Evolutionary conservation across 2,888 invertebrate genomes (phyloP).

Genomic region (Gisinianus flammeolus): DNA sequence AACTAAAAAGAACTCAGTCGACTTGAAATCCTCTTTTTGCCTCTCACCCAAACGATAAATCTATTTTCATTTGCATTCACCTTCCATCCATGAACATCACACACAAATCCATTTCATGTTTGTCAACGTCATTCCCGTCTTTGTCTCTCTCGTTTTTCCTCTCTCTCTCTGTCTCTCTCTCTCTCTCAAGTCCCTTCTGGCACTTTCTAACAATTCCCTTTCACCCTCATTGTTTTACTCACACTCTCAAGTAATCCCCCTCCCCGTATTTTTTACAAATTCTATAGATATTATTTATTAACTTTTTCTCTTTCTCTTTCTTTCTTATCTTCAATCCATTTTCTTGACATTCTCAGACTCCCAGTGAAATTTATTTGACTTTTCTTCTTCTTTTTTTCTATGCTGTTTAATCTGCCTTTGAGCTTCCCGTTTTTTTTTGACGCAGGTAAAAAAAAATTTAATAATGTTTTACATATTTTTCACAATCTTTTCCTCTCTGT

Average conservation of each 20-base stretch:
- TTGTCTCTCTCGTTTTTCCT: neutral
- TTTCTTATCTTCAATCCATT: neutral
- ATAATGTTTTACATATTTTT: neutral
- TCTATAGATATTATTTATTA: no score
- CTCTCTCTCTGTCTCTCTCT: neutral
- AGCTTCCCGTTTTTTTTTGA: no score
- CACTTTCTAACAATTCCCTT: neutral
- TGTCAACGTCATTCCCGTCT: neutral
- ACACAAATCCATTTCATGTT: neutral
- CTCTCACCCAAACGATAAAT: neutral
- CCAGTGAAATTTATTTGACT: no score
- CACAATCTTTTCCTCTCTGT: neutral
- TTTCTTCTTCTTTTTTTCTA: no score
- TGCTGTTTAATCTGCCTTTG: no score
- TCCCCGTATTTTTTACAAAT: no score
- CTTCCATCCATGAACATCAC: neutral
- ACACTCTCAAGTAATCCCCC: no score
- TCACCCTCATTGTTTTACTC: neutral
- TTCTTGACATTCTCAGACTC: neutral
- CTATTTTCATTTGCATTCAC: slow-evolving; percentile 8
- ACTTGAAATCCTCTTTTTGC: slow-evolving; percentile 12
- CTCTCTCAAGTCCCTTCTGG: neutral
- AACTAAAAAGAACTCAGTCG: neutral
- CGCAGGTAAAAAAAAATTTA: no score
- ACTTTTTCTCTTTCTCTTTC: slow-evolving; percentile 6